These are phyloP conservation scores for Chirona hameri DNA, from an alignment of 2,888 invertebrate species.

Conservation along the genomic window DNA sequence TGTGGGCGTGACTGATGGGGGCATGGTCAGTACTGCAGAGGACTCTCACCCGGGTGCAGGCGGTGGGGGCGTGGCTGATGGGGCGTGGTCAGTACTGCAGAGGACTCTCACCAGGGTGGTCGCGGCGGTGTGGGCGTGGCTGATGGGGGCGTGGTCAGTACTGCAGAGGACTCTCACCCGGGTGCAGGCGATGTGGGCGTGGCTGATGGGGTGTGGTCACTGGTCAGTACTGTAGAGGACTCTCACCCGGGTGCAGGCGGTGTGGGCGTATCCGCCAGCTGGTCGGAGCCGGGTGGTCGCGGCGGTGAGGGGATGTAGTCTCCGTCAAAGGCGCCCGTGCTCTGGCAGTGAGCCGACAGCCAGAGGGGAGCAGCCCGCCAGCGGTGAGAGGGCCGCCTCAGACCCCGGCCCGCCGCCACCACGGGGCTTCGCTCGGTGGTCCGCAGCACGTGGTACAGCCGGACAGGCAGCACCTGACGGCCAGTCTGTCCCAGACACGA, in stretches of 20 bases:
- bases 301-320: constrained; percentile 8
- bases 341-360: constrained; percentile 10
- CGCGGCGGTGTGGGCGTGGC: not conserved
- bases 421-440: not conserved
- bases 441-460: not conserved
- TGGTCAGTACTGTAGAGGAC: too few species aligned
- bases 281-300: not conserved
- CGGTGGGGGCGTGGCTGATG: not conserved
- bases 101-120: too few species aligned
- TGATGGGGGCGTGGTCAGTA: not conserved
- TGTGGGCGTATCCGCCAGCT: not conserved
- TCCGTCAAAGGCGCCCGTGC: not conserved
- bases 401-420: not conserved
- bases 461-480: not conserved
- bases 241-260: not conserved
- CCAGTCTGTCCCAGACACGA: not conserved
- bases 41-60: too few species aligned
- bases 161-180: not conserved
- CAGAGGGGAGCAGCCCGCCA: not conserved
- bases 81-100: not conserved
- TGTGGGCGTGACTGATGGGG: not conserved
- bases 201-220: not conserved
- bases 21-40: not conserved
- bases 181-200: not conserved
- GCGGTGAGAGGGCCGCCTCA: not conserved